Percentiles rank a stretch among this genome's conserved stretches.
phyloP scores from a whole-genome alignment of 2,888 invertebrate species.

The Lumbricus terrestris region DNA sequence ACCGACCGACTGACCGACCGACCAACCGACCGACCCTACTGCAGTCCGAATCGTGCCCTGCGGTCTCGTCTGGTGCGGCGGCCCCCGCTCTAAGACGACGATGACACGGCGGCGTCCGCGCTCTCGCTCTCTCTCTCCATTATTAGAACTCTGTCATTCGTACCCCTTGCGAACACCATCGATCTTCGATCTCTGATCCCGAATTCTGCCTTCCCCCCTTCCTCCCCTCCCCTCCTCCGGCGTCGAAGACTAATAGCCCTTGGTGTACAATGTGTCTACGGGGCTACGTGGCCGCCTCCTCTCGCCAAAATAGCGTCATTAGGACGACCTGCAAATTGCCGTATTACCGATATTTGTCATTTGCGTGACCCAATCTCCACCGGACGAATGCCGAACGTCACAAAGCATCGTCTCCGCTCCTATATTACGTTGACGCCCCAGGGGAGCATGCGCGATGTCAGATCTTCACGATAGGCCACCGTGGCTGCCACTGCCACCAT shows the following conservation, averaged over 20 bases:
- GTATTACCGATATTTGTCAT: conserved; percentile 19
- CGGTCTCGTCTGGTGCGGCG: conserved; percentile 7
- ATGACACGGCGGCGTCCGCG: background rate
- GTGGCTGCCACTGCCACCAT: background rate
- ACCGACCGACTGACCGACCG: background rate
- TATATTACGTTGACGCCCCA: conserved; percentile 14
- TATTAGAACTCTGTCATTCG: conserved; percentile 26
- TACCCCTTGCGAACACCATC: conserved; percentile 18
- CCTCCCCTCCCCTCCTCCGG: too few relatives aligned
- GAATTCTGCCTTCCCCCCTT: conserved; percentile 24
- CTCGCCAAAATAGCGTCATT: conserved; percentile 22
- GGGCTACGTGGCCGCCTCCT: background rate
- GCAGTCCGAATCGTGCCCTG: conserved; percentile 19
- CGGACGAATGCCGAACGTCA: conserved; percentile 12
- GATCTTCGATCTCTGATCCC: conserved; percentile 24
- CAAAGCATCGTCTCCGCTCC: conserved; percentile 4
- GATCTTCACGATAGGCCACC: background rate
- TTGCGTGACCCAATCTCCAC: conserved; percentile 25
- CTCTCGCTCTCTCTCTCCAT: conserved; percentile 18
- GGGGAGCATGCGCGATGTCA: conserved; percentile 5
- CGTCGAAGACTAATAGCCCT: conserved; percentile 24
- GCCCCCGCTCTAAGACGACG: conserved; percentile 10
- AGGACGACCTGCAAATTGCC: conserved; percentile 22
- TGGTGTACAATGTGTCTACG: conserved; percentile 19
- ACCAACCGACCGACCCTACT: conserved; percentile 5